These are phyloP conservation scores for Poecilia wingei DNA, from an alignment of 2,797 vertebrate genomes.

Conservation along the genomic window DNA sequence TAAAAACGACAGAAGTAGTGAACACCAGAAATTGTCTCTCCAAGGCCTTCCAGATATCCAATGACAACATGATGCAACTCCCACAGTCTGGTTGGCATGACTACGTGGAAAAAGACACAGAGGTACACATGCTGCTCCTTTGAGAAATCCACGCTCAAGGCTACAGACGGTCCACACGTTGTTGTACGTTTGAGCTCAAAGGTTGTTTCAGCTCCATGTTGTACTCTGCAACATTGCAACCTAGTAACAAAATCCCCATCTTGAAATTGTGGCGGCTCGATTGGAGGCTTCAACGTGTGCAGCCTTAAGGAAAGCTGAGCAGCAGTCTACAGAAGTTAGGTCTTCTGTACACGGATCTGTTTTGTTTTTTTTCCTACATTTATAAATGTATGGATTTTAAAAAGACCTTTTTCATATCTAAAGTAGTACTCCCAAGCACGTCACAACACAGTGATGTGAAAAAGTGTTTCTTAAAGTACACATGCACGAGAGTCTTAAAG, in stretches of 20 bases:
- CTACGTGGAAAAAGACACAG: neutral
- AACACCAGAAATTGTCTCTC: neutral
- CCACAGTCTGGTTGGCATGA: neutral
- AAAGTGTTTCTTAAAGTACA: neutral
- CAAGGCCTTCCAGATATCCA: neutral
- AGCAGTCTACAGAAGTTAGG: neutral
- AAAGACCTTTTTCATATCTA: neutral
- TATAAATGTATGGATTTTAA: neutral
- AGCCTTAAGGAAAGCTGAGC: neutral
- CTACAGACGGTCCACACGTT: neutral
- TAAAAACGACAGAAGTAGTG: neutral
- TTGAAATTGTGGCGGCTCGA: neutral
- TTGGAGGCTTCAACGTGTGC: neutral
- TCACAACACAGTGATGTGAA: neutral
- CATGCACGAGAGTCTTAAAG: neutral
- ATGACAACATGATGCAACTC: neutral
- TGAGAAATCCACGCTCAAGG: neutral
- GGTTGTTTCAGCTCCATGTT: neutral
- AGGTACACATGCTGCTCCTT: neutral
- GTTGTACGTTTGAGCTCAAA: neutral
- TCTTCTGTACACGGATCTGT: neutral
- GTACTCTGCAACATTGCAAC: neutral
- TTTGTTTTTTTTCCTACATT: neutral
- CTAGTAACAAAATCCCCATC: neutral
- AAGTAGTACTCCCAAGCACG: neutral